A percentile compares a stretch with the other conserved stretches of the same genome.
Conservation (phyloP, 2,797 vertebrate species). For the Setipinna tenuifilis region DNA sequence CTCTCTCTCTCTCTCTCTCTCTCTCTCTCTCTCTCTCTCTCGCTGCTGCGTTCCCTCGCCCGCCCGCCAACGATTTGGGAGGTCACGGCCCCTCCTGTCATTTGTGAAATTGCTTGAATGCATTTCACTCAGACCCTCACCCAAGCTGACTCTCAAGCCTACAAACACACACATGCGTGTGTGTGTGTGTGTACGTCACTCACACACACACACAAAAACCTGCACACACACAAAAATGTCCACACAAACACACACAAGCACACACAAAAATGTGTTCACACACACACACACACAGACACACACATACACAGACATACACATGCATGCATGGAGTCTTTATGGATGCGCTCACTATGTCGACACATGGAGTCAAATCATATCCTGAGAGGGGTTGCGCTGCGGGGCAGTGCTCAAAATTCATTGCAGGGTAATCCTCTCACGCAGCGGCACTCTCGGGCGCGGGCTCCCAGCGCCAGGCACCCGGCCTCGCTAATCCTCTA, state of each 20-base stretch:
- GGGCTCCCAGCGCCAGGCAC: conserved; percentile 30
- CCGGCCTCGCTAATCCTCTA: conserved; percentile 30
- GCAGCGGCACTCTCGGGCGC: conserved; percentile 56
- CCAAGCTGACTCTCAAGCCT: conserved; percentile 20
- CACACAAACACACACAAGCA: too few species aligned
- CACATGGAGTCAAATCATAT: conserved; percentile 50
- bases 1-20: conserved; percentile 35
- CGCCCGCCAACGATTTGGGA: conserved; percentile 73
- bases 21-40: conserved; percentile 53
- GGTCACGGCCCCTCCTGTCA: conserved; percentile 76
- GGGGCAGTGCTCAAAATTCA: conserved; percentile 53
- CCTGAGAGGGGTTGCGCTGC: conserved; percentile 58
- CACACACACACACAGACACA: conserved; percentile 21
- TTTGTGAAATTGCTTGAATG: conserved; percentile 74
- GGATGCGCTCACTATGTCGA: conserved; percentile 39
- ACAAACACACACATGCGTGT: background rate
- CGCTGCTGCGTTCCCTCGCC: conserved; percentile 45
- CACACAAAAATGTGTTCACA: too few species aligned
- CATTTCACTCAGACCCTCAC: conserved; percentile 29
- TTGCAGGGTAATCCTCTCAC: conserved; percentile 66
- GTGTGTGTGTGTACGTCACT: background rate
- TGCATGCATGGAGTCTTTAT: conserved; percentile 19
- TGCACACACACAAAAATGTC: conserved; percentile 34
- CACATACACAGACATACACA: background rate
- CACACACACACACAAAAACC: conserved; percentile 32